These are phyloP conservation scores for Nesidiocoris tenuis DNA, from an alignment of 2,888 invertebrate species.

Conservation along the genomic window DNA sequence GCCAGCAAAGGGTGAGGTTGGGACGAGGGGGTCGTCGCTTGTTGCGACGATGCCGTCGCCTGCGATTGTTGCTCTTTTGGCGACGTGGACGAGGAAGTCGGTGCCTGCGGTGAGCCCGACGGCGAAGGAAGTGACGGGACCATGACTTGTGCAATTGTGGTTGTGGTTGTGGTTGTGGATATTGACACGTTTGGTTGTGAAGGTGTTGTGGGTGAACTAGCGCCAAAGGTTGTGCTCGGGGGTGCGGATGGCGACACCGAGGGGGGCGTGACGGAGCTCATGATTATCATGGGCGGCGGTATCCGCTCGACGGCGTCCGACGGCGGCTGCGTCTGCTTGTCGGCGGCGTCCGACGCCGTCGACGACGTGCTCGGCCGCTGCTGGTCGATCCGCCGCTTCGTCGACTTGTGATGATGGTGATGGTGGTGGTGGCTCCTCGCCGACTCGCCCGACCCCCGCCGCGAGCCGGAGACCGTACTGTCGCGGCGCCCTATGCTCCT, in stretches of 20 bases:
- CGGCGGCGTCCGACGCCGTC: conserved; percentile 69
- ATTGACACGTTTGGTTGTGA: conserved; percentile 11
- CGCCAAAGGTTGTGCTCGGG: conserved; percentile 47
- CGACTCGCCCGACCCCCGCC: conserved; percentile 61
- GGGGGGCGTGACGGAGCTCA: conserved; percentile 55
- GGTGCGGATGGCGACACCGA: conserved; percentile 51
- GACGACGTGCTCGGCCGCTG: conserved; percentile 71
- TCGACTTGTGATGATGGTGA: conserved; percentile 59
- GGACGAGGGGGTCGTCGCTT: conserved; percentile 45
- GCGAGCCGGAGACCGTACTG: conserved; percentile 47
- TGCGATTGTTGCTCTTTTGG: conserved; percentile 34
- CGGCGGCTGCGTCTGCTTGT: conserved; percentile 54
- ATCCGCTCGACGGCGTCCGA: conserved; percentile 55
- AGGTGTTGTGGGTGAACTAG: conserved; percentile 50
- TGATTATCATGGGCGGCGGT: conserved; percentile 56
- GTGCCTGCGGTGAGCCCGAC: conserved; percentile 42
- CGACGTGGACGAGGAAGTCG: conserved; percentile 25
- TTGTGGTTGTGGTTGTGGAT: conserved; percentile 5
- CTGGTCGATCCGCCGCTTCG: conserved; percentile 62
- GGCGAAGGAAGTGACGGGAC: conserved; percentile 61
- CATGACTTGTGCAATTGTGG: conserved; percentile 46
- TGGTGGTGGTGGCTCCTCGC: conserved; percentile 55
- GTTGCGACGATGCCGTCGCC: conserved; percentile 13
- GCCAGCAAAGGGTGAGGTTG: conserved; percentile 55
- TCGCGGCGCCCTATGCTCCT: conserved; percentile 56